Evolutionary conservation across 2,797 vertebrate genomes (phyloP).

Genomic region (Zalophus californianus): DNA sequence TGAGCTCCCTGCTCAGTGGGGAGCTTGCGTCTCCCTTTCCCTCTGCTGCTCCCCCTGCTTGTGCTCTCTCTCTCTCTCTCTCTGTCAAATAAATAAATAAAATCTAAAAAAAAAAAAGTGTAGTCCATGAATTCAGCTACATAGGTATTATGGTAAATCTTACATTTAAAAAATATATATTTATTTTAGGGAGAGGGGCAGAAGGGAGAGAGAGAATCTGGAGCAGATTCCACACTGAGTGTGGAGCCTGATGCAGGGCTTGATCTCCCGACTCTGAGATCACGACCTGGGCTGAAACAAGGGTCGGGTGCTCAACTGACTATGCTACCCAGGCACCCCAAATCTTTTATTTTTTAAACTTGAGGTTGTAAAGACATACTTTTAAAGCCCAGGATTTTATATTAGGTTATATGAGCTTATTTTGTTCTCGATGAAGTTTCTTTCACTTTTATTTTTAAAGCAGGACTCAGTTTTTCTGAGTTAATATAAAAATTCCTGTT

Average conservation of each 20-base stretch:
- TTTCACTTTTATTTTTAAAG: background rate
- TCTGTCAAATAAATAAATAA: background rate
- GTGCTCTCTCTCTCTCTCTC: background rate
- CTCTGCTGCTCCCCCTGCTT: background rate
- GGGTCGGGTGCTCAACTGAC: background rate
- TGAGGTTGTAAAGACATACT: background rate
- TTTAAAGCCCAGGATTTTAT: conserved; percentile 46
- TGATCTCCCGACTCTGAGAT: background rate
- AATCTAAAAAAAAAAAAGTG: background rate
- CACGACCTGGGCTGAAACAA: background rate
- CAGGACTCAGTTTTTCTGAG: conserved; percentile 48
- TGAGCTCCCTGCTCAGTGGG: background rate
- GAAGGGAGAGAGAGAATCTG: background rate
- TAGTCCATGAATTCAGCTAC: background rate
- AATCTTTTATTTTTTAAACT: background rate
- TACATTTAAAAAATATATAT: background rate
- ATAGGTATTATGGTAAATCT: background rate
- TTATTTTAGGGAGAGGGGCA: background rate
- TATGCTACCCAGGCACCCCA: background rate
- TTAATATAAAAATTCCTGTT: conserved; percentile 34
- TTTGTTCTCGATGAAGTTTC: conserved; percentile 47
- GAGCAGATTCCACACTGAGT: background rate
- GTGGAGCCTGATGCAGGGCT: background rate
- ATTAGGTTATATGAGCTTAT: background rate
- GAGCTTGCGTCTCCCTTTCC: background rate